Evolutionary conservation across 2,888 invertebrate genomes (phyloP).

Genomic region (Drosophila prolongata): DNA sequence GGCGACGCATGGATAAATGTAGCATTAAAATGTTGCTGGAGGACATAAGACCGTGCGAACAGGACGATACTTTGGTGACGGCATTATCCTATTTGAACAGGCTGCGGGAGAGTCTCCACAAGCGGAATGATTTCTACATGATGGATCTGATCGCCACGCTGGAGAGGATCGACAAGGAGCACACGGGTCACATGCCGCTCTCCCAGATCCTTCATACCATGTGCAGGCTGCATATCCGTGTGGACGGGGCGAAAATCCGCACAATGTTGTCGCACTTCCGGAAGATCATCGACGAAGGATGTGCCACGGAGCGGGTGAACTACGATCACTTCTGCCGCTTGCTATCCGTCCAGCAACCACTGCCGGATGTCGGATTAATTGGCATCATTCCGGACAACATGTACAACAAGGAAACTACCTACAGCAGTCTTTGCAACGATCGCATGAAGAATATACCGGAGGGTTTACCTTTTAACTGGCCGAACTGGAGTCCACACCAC

Average conservation of each 20-base stretch:
- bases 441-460: slow-evolving; percentile 38
- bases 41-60: slow-evolving; percentile 55
- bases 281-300: slow-evolving; percentile 57
- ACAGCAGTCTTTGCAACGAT: slow-evolving; percentile 71
- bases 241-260: slow-evolving; percentile 62
- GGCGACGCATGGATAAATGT: background rate
- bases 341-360: slow-evolving; percentile 59
- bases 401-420: slow-evolving; percentile 74
- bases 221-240: slow-evolving; percentile 55
- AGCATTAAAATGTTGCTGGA: slow-evolving; percentile 65
- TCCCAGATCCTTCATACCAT: slow-evolving; percentile 59
- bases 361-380: slow-evolving; percentile 53
- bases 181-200: slow-evolving; percentile 56
- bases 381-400: background rate
- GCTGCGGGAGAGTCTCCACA: slow-evolving; percentile 60
- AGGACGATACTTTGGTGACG: slow-evolving; percentile 51
- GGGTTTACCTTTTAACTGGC: slow-evolving; percentile 7
- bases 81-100: slow-evolving; percentile 65
- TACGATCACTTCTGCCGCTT: slow-evolving; percentile 68
- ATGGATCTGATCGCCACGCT: slow-evolving; percentile 66
- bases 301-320: slow-evolving; percentile 59
- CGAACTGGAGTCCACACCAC: background rate
- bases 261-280: slow-evolving; percentile 55
- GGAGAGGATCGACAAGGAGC: slow-evolving; percentile 59
- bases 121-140: slow-evolving; percentile 66